Base-by-base conservation (phyloP, 2,888 invertebrate species). In the Parascotia fuliginaria region DNA sequence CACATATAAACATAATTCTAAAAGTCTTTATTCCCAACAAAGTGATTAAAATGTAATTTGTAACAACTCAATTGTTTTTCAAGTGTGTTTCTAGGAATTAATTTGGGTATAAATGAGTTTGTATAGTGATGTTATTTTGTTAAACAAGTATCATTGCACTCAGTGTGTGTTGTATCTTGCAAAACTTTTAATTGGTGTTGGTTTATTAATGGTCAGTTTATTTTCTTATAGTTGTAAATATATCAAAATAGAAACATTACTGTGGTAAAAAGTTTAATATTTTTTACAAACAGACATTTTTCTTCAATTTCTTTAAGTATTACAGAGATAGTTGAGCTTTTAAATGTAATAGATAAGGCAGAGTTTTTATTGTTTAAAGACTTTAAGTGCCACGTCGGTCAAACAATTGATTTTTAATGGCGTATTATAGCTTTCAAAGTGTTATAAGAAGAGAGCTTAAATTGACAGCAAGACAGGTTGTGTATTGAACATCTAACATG, bases 21-120 rank as follows among this genome's bases (percentile, higher is more conserved):
- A 12, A 1, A 2, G 9, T 9, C 2, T 15, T 13, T 46, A 14
- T 16, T 0, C 44, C 37, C 16, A 9, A 24, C 33, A 44, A 37
- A 31, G 40, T 46, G 38, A 59, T 67, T 64, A 63, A 55, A 63
- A 52, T 39, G 28, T 29, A 38, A 67, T 58, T 63, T 53, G 38
- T 63, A 27, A 43, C 32, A 37, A 46, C 38, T 51, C 9, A 24
- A 38, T 32, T 16, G 15, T 4, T 11, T 6, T n/a, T 11, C 7
- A 15, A 22, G 13, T 39, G 24, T 12, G 13, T 40, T 39, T 16
- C 33, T 9, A 16, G 19, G 45, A 39, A 32, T 32, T 28, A 39
- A 40, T 33, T 46, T 27, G 27, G 12, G 1, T 37, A 22, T 13
- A 37, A 24, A 37, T 12, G 22, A 12, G 7, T 9, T 31, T 11